phyloP scores from a whole-genome alignment of 2,888 invertebrate genomes.

The Pharmacophagus antenor region DNA sequence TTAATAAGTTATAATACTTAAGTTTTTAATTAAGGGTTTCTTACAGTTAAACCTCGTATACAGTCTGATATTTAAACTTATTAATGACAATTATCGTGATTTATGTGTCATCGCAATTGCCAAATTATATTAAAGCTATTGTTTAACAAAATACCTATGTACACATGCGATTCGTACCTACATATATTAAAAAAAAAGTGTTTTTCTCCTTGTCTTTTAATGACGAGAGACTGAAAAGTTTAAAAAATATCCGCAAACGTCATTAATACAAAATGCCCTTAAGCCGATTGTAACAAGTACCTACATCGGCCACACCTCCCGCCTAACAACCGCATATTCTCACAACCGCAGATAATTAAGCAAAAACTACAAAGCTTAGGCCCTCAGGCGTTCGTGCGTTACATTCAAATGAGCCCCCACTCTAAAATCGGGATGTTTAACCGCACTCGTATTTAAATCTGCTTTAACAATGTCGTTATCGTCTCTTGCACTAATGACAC shows the following conservation, averaged over 20 bases:
- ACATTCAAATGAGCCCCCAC: conserved; percentile 74
- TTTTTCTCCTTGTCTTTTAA: background rate
- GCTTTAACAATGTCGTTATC: conserved; percentile 21
- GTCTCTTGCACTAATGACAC: background rate
- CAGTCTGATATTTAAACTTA: too few species aligned
- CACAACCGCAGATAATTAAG: conserved; percentile 68
- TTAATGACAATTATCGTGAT: too few species aligned
- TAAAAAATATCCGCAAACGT: conserved; percentile 1
- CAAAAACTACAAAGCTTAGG: conserved; percentile 71
- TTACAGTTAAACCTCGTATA: too few species aligned
- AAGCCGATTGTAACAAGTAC: conserved; percentile 71
- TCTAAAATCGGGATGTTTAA: conserved; percentile 49
- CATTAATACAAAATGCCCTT: conserved; percentile 53
- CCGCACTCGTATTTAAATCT: conserved; percentile 43
- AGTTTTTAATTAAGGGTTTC: too few species aligned
- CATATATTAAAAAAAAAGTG: too few species aligned
- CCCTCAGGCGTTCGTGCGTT: conserved; percentile 58
- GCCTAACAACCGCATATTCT: conserved; percentile 44
- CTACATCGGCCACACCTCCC: conserved; percentile 37
- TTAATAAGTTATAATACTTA: too few species aligned
- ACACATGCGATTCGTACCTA: too few species aligned
- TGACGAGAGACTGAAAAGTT: background rate
- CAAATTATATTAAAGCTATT: too few species aligned
- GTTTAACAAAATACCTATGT: too few species aligned
- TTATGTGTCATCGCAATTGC: too few species aligned